These are phyloP conservation scores for Drosophila setifemur DNA, from an alignment of 1,140 invertebrate species.

Conservation along the genomic window DNA sequence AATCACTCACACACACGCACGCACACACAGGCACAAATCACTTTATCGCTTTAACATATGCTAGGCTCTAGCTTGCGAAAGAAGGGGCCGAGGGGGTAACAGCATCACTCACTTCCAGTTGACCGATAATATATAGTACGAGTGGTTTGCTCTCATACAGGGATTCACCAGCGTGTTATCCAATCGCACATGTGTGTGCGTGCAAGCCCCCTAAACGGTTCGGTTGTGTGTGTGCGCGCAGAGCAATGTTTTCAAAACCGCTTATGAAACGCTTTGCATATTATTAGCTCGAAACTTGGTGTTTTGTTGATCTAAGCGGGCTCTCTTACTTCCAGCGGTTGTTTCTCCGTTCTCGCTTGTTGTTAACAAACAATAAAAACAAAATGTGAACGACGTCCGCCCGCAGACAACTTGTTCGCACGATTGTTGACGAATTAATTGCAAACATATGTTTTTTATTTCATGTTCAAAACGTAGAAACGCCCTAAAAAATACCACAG, in stretches of 20 bases:
- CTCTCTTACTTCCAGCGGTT: conserved; percentile 43
- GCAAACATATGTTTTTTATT: conserved; percentile 50
- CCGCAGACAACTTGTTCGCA: conserved; percentile 71
- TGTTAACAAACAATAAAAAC: conserved; percentile 36
- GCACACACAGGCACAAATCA: conserved; percentile 5
- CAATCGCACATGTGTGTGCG: conserved; percentile 33
- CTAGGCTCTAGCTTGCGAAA: conserved; percentile 2
- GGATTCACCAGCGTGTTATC: conserved; percentile 38
- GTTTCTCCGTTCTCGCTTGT: too few relatives aligned
- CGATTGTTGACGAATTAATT: conserved; percentile 57
- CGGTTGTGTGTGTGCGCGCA: not conserved
- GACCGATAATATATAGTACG: not conserved
- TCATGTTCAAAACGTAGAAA: conserved; percentile 23
- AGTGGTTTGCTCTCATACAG: not conserved
- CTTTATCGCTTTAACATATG: conserved; percentile 23
- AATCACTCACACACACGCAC: conserved; percentile 1
- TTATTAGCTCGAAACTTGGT: conserved; percentile 18
- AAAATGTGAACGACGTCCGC: conserved; percentile 67
- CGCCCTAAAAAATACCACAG: conserved; percentile 36
- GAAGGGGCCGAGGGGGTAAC: not conserved
- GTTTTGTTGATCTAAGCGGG: conserved; percentile 41
- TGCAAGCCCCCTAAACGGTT: not conserved
- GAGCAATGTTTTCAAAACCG: too few relatives aligned
- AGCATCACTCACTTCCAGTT: conserved; percentile 1
- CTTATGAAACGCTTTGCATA: too few relatives aligned